Evolutionary conservation across 1,140 invertebrate genomes (phyloP).

Genomic region (Scaptomyza montana): DNA sequence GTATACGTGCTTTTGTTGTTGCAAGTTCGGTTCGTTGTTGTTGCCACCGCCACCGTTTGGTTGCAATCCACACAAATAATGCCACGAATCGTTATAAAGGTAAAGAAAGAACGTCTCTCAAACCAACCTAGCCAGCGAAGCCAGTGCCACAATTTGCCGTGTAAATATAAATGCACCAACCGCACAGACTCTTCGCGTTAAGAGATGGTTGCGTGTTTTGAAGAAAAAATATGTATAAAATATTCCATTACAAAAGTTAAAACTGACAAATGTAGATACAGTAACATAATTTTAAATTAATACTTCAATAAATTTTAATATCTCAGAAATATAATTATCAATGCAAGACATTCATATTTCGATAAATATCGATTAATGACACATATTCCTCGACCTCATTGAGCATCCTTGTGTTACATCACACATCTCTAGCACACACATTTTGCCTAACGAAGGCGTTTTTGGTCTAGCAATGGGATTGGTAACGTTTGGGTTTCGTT

Average conservation of each 20-base stretch:
- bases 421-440: slow-evolving; percentile 4
- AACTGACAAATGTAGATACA: no score
- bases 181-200: not conserved
- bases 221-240: no score
- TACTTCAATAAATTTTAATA: no score
- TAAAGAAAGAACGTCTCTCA: slow-evolving; percentile 3
- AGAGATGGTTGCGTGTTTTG: slow-evolving; percentile 32
- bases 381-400: no score
- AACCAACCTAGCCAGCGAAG: slow-evolving; percentile 7
- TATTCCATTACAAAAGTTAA: no score
- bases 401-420: not conserved
- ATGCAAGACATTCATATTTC: not conserved
- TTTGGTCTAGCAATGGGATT: slow-evolving; percentile 1
- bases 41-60: slow-evolving; percentile 13
- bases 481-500: slow-evolving; percentile 23
- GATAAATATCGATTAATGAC: no score
- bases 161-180: slow-evolving; percentile 75
- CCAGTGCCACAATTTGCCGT: slow-evolving; percentile 70
- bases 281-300: no score
- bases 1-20: not conserved
- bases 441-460: slow-evolving; percentile 5
- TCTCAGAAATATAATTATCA: no score
- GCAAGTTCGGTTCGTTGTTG: not conserved
- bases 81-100: slow-evolving; percentile 42
- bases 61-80: not conserved